Base-by-base conservation (phyloP, 2,113 vertebrate genomes). In the Cyprinodon variegatus region DNA sequence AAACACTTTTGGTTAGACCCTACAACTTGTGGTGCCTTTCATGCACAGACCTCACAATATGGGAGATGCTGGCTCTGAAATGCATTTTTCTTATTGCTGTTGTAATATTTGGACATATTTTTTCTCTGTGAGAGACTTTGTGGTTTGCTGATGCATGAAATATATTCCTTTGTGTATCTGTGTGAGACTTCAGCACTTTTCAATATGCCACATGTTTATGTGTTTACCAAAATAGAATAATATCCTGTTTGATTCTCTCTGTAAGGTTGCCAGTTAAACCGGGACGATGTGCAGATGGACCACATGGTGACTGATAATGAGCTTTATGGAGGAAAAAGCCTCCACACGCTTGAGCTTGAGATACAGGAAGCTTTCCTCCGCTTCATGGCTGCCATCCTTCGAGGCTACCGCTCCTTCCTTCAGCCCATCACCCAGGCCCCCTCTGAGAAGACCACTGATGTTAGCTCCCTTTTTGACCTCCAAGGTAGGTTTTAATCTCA, bases 301-400 rank as follows among this genome's bases (percentile, higher is more conserved):
- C 88, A 96, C 60, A 88, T 95, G 11, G 94, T 96, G 93, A 96
- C 96, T 62, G 97, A 99, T 83, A 94, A 94, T 4, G 97, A 99
- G 72, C 96, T 96, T 71, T 95, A 94, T 70, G 95, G 94, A 22
- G 96, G 95, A 67, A 98, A 97, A 73, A 97, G 94, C 80, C 83
- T 98, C 67, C 97, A 99, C 81, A 94, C 96, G 5, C 91, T 99
- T 87, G 97, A 99, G 91, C 83, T 99, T 91, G 97, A 99, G 93
- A 99, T 99, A 78, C 98, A 99, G 83, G 98, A 99, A 90, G 96
- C 97, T 38, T 99, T 99, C 89, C 93, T 99, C 50, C 95, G 93
- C 83, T 99, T 99, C 89, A 99, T 99, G 98, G 98, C 98, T 4
- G 97, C 97, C 61, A 97, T 99, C 86, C 91, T 99, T n/a, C 96